These are phyloP conservation scores for Pseudomyrmex flavicornis DNA, from an alignment of 1,140 invertebrate species.

Conservation along the genomic window DNA sequence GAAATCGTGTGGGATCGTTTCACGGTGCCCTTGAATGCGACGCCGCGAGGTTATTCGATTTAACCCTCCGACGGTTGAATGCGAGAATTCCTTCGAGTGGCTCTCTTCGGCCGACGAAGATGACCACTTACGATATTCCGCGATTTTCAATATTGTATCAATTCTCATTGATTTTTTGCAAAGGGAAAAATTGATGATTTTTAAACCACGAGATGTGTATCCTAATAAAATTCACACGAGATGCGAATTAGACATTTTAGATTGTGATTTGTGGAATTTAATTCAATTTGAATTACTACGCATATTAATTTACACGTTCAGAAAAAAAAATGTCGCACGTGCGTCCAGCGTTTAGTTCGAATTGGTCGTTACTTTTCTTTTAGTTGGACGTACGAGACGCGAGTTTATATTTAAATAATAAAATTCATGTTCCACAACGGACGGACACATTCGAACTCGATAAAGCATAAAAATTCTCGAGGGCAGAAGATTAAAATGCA, in stretches of 20 bases:
- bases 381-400: too few relatives aligned
- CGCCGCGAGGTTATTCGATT: constrained; percentile 64
- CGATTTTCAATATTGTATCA: background rate
- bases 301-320: too few relatives aligned
- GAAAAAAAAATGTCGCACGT: too few relatives aligned
- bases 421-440: background rate
- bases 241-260: too few relatives aligned
- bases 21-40: constrained; percentile 63
- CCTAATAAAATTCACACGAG: background rate
- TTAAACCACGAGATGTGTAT: too few relatives aligned
- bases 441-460: constrained; percentile 11
- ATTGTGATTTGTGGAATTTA: too few relatives aligned
- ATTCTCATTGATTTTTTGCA: background rate
- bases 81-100: constrained; percentile 50
- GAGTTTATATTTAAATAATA: too few relatives aligned
- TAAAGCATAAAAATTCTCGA: constrained; percentile 39
- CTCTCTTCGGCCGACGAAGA: constrained; percentile 28
- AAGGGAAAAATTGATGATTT: too few relatives aligned
- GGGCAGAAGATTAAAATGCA: constrained; percentile 38
- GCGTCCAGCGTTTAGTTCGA: too few relatives aligned
- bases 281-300: too few relatives aligned
- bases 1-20: constrained; percentile 61
- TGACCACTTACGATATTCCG: constrained; percentile 21
- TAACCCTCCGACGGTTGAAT: constrained; percentile 61
- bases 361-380: too few relatives aligned